Conservation (phyloP, 2,113 vertebrate species). For the Corythornis vintsioides region DNA sequence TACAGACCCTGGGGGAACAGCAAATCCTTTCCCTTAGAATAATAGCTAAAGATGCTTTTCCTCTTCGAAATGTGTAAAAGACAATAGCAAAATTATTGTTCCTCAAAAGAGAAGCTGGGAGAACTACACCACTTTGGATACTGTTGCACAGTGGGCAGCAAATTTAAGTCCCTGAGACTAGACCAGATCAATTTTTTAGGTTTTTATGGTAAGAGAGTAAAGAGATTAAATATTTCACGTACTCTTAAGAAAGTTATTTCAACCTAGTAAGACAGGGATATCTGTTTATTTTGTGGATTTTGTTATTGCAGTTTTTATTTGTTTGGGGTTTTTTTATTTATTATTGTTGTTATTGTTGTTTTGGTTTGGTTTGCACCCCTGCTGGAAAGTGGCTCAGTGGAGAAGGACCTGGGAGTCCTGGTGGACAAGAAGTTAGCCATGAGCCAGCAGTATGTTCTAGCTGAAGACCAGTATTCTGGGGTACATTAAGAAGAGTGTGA, state of each 20-base stretch:
- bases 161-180: not conserved
- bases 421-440: no score
- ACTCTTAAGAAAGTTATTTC: not conserved
- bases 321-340: no score
- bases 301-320: not conserved
- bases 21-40: constrained; percentile 16
- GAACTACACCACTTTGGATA: not conserved
- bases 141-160: not conserved
- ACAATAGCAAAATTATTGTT: constrained; percentile 22
- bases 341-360: no score
- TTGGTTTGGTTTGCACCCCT: no score
- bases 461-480: no score
- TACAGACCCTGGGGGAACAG: not conserved
- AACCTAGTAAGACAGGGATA: not conserved
- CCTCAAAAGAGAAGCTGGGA: not conserved
- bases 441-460: no score
- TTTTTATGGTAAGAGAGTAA: not conserved
- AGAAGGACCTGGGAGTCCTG: no score
- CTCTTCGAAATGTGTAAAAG: constrained; percentile 9
- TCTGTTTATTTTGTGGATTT: not conserved
- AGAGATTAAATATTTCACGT: not conserved
- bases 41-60: not conserved
- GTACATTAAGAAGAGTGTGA: no score
- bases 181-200: not conserved
- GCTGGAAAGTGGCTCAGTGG: no score